Evolutionary conservation across 2,797 vertebrate species (phyloP).

Genomic region (Bradypodion pumilum): DNA sequence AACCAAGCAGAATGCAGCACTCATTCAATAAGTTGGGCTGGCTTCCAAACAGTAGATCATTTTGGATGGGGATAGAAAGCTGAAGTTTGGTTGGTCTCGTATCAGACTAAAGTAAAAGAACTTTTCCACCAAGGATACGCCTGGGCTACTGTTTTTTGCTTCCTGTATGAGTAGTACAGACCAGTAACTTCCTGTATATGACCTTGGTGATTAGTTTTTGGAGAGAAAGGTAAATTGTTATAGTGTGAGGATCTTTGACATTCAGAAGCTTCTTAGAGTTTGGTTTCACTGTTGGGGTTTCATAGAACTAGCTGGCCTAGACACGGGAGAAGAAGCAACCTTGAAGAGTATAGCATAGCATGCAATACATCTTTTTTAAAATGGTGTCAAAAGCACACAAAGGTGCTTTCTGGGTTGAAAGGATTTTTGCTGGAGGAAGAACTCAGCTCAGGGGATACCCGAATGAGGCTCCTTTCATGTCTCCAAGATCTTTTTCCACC

Average conservation of each 20-base stretch:
- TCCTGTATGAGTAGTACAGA: conserved; percentile 16
- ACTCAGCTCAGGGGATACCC: too few relatives aligned
- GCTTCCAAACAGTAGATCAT: conserved; percentile 65
- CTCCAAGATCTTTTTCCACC: too few relatives aligned
- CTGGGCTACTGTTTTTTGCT: conserved; percentile 31
- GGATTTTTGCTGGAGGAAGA: too few relatives aligned
- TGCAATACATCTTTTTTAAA: too few relatives aligned
- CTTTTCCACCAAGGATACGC: conserved; percentile 41
- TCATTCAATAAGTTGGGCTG: conserved; percentile 61
- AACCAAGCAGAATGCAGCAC: conserved; percentile 49
- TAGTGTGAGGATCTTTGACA: conserved; percentile 38
- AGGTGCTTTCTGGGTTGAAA: too few relatives aligned
- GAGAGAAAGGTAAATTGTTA: conserved; percentile 43
- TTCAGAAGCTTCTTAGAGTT: conserved; percentile 51
- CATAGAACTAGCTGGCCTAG: conserved; percentile 14
- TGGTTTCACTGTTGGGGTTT: conserved; percentile 48
- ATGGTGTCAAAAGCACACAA: too few relatives aligned
- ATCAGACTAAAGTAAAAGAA: conserved; percentile 41
- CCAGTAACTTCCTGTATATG: neutral
- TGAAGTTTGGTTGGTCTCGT: conserved; percentile 50
- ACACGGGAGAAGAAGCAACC: too few relatives aligned
- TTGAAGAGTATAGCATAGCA: conserved; percentile 47
- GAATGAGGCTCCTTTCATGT: too few relatives aligned
- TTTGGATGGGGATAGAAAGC: conserved; percentile 44
- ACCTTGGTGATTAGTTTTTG: conserved; percentile 42